phyloP scores from a whole-genome alignment of 2,797 vertebrate genomes.

The Schizopygopsis malacanthus region DNA sequence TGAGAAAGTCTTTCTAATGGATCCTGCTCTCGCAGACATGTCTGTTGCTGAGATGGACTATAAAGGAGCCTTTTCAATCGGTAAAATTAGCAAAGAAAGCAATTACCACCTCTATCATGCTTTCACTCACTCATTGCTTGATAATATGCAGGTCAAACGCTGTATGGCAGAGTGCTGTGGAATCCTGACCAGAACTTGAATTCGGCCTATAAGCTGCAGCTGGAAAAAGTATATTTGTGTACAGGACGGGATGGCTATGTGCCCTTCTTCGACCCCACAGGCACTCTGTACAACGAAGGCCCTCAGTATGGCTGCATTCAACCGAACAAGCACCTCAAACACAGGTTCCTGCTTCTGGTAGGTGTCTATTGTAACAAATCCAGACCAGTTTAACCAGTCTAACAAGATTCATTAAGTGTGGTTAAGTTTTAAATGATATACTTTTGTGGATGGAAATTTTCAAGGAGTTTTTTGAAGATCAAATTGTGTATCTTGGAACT shows the following conservation, averaged over 20 bases:
- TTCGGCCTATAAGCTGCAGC: constrained; percentile 90
- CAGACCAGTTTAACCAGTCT: constrained; percentile 18
- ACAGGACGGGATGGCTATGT: constrained; percentile 94
- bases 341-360: constrained; percentile 95
- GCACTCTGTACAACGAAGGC: constrained; percentile 95
- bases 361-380: constrained; percentile 35
- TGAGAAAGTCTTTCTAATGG: constrained; percentile 95
- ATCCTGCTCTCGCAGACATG: constrained; percentile 85
- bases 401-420: not conserved
- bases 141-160: constrained; percentile 84
- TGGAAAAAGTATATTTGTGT: constrained; percentile 98
- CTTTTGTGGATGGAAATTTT: not conserved
- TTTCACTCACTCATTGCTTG: not conserved
- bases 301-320: constrained; percentile 98
- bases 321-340: constrained; percentile 93
- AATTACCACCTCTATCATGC: not conserved
- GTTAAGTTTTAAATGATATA: constrained; percentile 11
- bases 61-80: constrained; percentile 97
- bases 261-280: constrained; percentile 96
- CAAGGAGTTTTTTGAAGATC: not conserved
- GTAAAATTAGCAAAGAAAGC: constrained; percentile 67
- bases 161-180: constrained; percentile 95
- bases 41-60: constrained; percentile 98
- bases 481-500: not conserved
- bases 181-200: constrained; percentile 96